Evolutionary conservation across 2,113 vertebrate species (phyloP).

Genomic region (Notarius lentiginosus): DNA sequence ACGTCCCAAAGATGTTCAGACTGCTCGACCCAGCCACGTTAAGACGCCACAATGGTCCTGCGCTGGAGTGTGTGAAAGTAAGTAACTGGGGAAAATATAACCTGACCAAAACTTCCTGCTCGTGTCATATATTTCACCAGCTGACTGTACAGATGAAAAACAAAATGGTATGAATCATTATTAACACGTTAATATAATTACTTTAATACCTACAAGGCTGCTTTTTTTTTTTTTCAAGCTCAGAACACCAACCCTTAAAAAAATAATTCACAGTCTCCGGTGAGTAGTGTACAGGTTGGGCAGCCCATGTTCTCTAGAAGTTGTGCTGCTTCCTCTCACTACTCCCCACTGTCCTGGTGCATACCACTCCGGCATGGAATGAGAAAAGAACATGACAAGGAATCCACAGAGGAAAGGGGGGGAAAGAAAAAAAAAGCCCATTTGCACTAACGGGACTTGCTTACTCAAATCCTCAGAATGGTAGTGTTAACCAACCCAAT

Average conservation of each 20-base stretch:
- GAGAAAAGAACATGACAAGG: constrained; percentile 67
- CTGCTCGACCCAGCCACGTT: background rate
- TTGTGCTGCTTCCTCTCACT: constrained; percentile 61
- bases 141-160: constrained; percentile 70
- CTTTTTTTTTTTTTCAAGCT: constrained; percentile 68
- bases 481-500: constrained; percentile 66
- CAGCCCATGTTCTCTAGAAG: constrained; percentile 30
- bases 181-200: constrained; percentile 73
- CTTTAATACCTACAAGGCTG: constrained; percentile 80
- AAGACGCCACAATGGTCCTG: constrained; percentile 43
- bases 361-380: constrained; percentile 71
- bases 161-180: constrained; percentile 57
- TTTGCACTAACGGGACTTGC: constrained; percentile 38
- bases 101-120: constrained; percentile 58
- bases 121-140: constrained; percentile 65
- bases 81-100: constrained; percentile 19
- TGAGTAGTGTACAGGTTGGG: constrained; percentile 53
- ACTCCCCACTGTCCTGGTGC: constrained; percentile 58
- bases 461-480: constrained; percentile 52
- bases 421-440: constrained; percentile 22
- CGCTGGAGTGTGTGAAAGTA: constrained; percentile 52
- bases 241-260: constrained; percentile 73
- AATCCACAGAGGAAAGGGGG: constrained; percentile 63
- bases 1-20: constrained; percentile 44
- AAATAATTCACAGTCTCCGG: constrained; percentile 60